A percentile compares a stretch with the other conserved stretches of the same genome.
phyloP scores from a whole-genome alignment of 2,888 invertebrate genomes.

The Choreutis nemorana region DNA sequence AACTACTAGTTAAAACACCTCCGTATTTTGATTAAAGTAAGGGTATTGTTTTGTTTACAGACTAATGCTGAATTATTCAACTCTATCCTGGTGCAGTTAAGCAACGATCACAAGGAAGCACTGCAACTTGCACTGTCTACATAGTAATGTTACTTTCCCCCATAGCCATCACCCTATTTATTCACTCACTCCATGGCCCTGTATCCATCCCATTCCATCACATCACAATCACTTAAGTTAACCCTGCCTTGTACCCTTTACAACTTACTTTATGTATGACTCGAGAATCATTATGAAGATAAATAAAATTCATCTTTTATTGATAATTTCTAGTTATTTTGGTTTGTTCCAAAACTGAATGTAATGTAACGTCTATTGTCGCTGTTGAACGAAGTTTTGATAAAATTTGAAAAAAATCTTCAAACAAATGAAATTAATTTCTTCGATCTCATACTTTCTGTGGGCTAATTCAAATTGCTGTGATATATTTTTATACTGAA shows the following conservation, averaged over 20 bases:
- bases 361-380: too few species aligned
- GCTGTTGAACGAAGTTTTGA: too few species aligned
- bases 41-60: conserved; percentile 44
- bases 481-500: conserved; percentile 60
- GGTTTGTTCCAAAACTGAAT: too few species aligned
- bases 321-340: too few species aligned
- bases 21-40: conserved; percentile 1
- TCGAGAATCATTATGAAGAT: too few species aligned
- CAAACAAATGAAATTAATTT: conserved; percentile 15
- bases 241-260: too few species aligned
- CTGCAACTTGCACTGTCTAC: conserved; percentile 76
- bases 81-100: conserved; percentile 78
- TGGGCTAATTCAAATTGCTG: conserved; percentile 58
- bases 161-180: conserved; percentile 17
- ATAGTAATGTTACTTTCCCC: conserved; percentile 18
- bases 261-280: too few species aligned
- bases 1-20: too few species aligned
- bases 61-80: conserved; percentile 81
- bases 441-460: conserved; percentile 24
- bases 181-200: conserved; percentile 12
- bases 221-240: too few species aligned
- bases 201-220: too few species aligned
- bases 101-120: conserved; percentile 83
- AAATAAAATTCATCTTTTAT: too few species aligned
- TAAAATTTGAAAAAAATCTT: too few species aligned